Evolutionary conservation across 35 echinoderm and acorn worm species (phyloP).

Genomic region (Stichopus chloronotus): DNA sequence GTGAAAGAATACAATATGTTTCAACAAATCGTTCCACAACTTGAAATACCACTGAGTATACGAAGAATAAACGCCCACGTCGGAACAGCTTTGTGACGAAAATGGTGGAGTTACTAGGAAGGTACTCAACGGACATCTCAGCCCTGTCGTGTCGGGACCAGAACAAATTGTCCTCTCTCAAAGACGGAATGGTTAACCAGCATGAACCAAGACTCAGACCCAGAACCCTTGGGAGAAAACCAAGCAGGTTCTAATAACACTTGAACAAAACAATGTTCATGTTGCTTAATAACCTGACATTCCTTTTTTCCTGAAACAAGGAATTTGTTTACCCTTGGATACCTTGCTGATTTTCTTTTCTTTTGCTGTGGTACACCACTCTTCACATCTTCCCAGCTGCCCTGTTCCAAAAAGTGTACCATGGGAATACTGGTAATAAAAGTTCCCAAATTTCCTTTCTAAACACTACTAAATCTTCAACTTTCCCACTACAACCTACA

Average conservation of each 20-base stretch:
- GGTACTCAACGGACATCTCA: neutral
- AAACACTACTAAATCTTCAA: neutral
- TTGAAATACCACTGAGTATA: neutral
- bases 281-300: neutral
- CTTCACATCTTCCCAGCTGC: neutral
- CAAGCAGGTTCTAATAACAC: neutral
- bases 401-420: neutral
- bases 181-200: neutral
- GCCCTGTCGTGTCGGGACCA: neutral
- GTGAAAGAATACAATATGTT: neutral
- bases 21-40: neutral
- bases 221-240: neutral
- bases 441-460: neutral
- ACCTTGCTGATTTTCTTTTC: too few species aligned
- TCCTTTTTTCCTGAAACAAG: neutral
- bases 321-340: neutral
- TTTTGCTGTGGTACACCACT: too few species aligned
- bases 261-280: neutral
- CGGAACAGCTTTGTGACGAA: conserved; percentile 2
- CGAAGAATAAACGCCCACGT: neutral
- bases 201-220: neutral
- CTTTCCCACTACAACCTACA: neutral
- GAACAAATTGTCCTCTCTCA: neutral
- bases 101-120: neutral
- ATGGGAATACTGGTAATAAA: too few species aligned